Evolutionary conservation across 2,797 vertebrate genomes (phyloP).

Genomic region (Myotis planiceps): DNA sequence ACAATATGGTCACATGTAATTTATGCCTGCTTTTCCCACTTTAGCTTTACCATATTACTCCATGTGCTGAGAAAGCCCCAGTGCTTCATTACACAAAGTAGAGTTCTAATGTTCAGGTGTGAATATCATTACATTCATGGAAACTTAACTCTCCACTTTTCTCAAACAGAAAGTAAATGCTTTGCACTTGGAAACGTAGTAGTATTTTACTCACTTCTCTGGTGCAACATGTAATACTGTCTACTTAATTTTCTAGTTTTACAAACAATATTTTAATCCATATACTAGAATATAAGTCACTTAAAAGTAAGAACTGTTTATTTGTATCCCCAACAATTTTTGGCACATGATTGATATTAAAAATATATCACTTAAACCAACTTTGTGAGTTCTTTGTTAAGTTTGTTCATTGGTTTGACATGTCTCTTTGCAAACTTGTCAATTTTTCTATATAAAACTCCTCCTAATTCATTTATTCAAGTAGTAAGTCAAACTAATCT

Average conservation of each 20-base stretch:
- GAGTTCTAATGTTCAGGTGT: not conserved
- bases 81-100: not conserved
- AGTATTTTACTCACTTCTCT: not conserved
- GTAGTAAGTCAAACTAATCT: not conserved
- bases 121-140: not conserved
- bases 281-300: not conserved
- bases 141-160: not conserved
- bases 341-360: not conserved
- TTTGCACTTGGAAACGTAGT: not conserved
- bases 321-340: not conserved
- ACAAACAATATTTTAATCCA: slow-evolving; percentile 20
- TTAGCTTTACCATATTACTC: not conserved
- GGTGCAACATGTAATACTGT: not conserved
- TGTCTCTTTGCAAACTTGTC: not conserved
- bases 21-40: not conserved
- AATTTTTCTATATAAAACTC: not conserved
- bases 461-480: slow-evolving; percentile 33
- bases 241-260: not conserved
- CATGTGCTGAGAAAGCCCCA: not conserved
- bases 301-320: not conserved
- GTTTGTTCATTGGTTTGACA: not conserved
- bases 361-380: not conserved
- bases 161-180: not conserved
- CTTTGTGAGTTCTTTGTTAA: not conserved
- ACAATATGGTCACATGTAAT: not conserved